Percentiles rank a stretch among this genome's conserved stretches.
Evolutionary conservation across 2,113 vertebrate genomes (phyloP).

Genomic region (Plestiodon gilberti): DNA sequence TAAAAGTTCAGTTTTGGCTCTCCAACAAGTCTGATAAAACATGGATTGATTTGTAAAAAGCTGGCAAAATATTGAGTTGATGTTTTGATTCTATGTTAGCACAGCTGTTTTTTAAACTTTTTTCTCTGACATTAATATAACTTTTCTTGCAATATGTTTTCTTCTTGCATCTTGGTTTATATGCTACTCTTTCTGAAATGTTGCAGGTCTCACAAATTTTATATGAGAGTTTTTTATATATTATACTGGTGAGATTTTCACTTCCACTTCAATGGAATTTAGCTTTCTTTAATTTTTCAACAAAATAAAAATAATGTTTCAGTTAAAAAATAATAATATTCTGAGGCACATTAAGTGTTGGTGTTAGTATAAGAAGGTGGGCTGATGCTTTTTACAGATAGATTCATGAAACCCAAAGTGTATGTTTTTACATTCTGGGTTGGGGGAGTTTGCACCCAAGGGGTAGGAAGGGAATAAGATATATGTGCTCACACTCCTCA

Average conservation of each 20-base stretch:
- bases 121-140: slow-evolving; percentile 61
- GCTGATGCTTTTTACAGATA: too few species aligned
- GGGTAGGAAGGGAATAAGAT: too few species aligned
- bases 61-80: slow-evolving; percentile 17
- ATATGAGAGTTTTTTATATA: slow-evolving; percentile 24
- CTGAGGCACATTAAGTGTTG: not conserved
- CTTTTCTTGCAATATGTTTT: not conserved
- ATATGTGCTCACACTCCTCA: too few species aligned
- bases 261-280: slow-evolving; percentile 39
- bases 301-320: slow-evolving; percentile 56
- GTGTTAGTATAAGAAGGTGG: not conserved
- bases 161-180: not conserved
- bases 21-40: not conserved
- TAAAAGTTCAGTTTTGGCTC: not conserved
- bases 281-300: slow-evolving; percentile 25
- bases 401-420: too few species aligned
- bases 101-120: slow-evolving; percentile 32
- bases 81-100: slow-evolving; percentile 9
- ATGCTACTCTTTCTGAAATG: slow-evolving; percentile 13
- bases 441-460: too few species aligned
- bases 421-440: too few species aligned
- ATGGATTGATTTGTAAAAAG: not conserved
- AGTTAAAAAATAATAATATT: slow-evolving; percentile 14
- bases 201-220: slow-evolving; percentile 34
- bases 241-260: slow-evolving; percentile 35